These are phyloP conservation scores for Cylas formicarius DNA, from an alignment of 1,140 invertebrate species.

Conservation along the genomic window DNA sequence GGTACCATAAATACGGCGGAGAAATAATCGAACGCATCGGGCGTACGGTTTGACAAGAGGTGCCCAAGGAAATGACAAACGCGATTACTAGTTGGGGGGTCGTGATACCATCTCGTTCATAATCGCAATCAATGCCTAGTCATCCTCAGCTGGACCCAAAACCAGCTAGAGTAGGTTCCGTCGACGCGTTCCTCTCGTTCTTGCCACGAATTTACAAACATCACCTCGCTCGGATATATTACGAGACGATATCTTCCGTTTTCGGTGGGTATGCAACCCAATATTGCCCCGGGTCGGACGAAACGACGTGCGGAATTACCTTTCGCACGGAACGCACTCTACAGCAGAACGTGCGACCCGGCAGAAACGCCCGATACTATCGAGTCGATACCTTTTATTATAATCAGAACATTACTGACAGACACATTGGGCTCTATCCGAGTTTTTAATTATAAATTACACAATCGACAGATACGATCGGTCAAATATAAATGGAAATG, in stretches of 20 bases:
- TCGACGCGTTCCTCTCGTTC: background rate
- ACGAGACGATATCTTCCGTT: background rate
- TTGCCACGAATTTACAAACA: background rate
- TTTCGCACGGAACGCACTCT: constrained; percentile 8
- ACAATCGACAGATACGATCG: constrained; percentile 22
- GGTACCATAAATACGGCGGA: constrained; percentile 21
- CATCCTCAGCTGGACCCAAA: constrained; percentile 20
- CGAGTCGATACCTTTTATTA: constrained; percentile 21
- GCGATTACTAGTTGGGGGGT: constrained; percentile 35
- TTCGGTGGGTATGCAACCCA: background rate
- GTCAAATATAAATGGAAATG: constrained; percentile 23
- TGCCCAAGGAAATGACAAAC: constrained; percentile 39
- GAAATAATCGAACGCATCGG: constrained; percentile 37
- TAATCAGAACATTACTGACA: constrained; percentile 30
- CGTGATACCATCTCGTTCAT: constrained; percentile 35
- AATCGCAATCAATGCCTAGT: constrained; percentile 35
- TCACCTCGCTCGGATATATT: background rate
- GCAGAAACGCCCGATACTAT: constrained; percentile 13
- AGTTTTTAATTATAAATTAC: constrained; percentile 31
- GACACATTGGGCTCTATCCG: constrained; percentile 24
- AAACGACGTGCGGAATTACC: background rate
- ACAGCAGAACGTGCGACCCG: constrained; percentile 5
- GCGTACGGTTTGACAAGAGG: constrained; percentile 37
- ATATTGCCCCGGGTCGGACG: too few relatives aligned
- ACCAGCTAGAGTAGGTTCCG: constrained; percentile 10